These are phyloP conservation scores for Piaya cayana DNA, from an alignment of 2,113 vertebrate species.

Conservation along the genomic window DNA sequence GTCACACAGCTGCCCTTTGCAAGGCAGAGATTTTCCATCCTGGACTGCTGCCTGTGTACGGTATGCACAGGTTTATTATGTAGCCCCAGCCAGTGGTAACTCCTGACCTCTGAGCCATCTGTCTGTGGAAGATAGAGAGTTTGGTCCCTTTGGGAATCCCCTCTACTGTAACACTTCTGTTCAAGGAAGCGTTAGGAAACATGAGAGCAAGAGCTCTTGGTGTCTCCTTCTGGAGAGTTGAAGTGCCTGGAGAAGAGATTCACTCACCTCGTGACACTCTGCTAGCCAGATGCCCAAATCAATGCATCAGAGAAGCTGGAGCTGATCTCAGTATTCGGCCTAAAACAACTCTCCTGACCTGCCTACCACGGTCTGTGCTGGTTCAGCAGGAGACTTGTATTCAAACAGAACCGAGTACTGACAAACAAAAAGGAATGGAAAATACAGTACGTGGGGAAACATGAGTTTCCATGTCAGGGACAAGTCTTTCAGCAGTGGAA, in stretches of 20 bases:
- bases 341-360: not conserved
- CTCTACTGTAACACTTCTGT: not conserved
- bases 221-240: not conserved
- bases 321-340: not conserved
- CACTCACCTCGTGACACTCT: accelerated
- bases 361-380: not conserved
- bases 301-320: not conserved
- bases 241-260: not conserved
- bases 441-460: not conserved
- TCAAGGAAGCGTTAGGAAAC: not conserved
- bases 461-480: not conserved
- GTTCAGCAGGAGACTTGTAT: not conserved
- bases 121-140: not conserved
- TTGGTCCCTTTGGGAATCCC: not conserved
- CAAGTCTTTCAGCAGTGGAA: not conserved
- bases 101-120: not conserved
- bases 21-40: not conserved
- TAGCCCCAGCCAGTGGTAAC: not conserved
- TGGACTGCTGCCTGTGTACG: accelerated
- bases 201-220: not conserved
- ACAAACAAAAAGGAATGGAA: not conserved
- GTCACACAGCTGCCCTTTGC: too few species aligned
- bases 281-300: not conserved
- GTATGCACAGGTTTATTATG: not conserved
- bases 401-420: not conserved